Evolutionary conservation across 2,888 invertebrate genomes (phyloP).

Genomic region (Mythimna lalbum): DNA sequence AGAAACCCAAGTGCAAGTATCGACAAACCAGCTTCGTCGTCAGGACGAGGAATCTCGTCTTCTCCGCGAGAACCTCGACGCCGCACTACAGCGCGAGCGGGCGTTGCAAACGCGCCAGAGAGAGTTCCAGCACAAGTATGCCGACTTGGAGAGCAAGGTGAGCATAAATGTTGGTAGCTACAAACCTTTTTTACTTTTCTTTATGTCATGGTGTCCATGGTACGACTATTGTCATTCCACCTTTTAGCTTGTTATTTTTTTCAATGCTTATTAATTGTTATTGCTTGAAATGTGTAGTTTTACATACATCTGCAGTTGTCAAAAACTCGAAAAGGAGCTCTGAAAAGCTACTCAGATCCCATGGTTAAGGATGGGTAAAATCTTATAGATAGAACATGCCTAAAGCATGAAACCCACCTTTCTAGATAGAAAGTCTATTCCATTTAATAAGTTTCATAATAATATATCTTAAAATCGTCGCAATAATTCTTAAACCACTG

Average conservation of each 20-base stretch:
- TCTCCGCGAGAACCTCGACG: conserved; percentile 95
- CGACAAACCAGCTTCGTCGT: conserved; percentile 96
- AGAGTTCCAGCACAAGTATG: conserved; percentile 94
- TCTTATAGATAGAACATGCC: no score
- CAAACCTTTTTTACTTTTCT: conserved; percentile 33
- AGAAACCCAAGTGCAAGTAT: conserved; percentile 98
- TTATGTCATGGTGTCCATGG: conserved; percentile 42
- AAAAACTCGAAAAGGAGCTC: background rate
- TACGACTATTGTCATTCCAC: conserved; percentile 21
- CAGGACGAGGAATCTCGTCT: conserved; percentile 98
- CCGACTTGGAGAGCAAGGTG: conserved; percentile 92
- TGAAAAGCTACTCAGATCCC: no score
- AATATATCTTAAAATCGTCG: background rate
- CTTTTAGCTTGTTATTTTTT: conserved; percentile 6
- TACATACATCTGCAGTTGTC: background rate
- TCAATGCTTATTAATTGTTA: conserved; percentile 32
- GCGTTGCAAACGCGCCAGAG: conserved; percentile 94
- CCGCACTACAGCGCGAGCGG: conserved; percentile 93
- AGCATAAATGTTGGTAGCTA: conserved; percentile 35
- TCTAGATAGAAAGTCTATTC: no score
- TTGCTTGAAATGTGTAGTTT: conserved; percentile 5
- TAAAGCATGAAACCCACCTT: no score
- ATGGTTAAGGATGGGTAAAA: no score
- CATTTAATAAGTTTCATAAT: no score
- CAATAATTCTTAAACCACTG: background rate